phyloP scores from a whole-genome alignment of 1,140 invertebrate genomes.

The Cecropterus lyciades region DNA sequence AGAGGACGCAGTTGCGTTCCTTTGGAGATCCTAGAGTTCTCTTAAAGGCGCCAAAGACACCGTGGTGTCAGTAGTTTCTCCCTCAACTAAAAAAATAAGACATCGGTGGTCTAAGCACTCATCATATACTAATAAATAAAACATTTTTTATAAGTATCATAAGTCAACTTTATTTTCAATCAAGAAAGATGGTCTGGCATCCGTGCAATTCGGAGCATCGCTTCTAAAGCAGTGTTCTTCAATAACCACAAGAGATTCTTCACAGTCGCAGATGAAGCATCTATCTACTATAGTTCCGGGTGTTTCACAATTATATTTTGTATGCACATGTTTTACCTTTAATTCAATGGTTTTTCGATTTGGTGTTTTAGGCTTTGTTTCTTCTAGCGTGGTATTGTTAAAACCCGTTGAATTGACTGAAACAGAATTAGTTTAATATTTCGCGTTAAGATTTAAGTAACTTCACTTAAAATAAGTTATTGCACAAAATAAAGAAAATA shows the following conservation, averaged over 20 bases:
- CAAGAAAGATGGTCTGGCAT: conserved; percentile 48
- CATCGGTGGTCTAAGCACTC: too few relatives aligned
- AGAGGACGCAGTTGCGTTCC: too few relatives aligned
- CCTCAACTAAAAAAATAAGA: too few relatives aligned
- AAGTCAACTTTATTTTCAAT: conserved; percentile 35
- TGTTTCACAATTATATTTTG: conserved; percentile 50
- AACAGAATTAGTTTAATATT: too few relatives aligned
- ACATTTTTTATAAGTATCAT: background rate
- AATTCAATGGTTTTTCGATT: conserved; percentile 28
- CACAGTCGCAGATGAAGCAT: conserved; percentile 66
- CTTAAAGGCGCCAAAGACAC: too few relatives aligned
- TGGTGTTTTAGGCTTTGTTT: background rate
- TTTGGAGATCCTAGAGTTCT: too few relatives aligned
- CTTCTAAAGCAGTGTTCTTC: conserved; percentile 68
- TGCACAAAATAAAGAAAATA: too few relatives aligned
- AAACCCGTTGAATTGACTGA: background rate
- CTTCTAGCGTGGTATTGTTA: background rate
- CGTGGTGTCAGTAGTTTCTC: too few relatives aligned
- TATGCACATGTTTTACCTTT: conserved; percentile 49
- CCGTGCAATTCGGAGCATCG: conserved; percentile 44
- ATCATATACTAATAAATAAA: background rate
- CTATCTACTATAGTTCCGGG: conserved; percentile 49
- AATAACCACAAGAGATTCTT: conserved; percentile 43
- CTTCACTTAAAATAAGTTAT: too few relatives aligned
- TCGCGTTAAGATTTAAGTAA: too few relatives aligned